phyloP scores from a whole-genome alignment of 2,113 vertebrate genomes.

The Cheilinus undulatus region DNA sequence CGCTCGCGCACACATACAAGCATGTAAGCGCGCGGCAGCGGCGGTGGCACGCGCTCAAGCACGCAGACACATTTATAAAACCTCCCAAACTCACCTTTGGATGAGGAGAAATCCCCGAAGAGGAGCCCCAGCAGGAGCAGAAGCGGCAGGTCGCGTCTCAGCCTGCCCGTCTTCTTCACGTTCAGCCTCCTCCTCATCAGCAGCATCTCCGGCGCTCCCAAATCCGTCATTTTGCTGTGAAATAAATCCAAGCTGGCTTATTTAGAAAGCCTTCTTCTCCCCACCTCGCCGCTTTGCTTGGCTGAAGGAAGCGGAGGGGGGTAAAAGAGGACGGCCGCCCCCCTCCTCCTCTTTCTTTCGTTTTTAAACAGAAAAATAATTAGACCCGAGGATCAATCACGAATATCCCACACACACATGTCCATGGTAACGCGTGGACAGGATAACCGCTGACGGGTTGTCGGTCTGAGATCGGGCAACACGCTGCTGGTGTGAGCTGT shows the following conservation, averaged over 20 bases:
- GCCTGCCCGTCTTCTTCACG: conserved; percentile 61
- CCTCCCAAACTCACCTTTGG: conserved; percentile 76
- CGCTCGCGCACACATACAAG: not conserved
- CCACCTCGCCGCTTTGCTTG: conserved; percentile 75
- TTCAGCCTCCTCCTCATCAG: conserved; percentile 58
- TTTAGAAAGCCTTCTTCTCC: conserved; percentile 64
- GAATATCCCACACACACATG: conserved; percentile 69
- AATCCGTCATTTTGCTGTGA: conserved; percentile 76
- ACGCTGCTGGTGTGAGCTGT: conserved; percentile 76
- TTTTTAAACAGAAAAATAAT: conserved; percentile 50
- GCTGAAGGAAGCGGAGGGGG: conserved; percentile 77
- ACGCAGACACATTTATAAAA: not conserved
- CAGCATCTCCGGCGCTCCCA: conserved; percentile 66
- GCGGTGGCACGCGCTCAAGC: not conserved
- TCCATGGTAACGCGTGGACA: conserved; percentile 71
- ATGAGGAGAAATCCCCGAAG: conserved; percentile 73
- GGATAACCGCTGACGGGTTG: conserved; percentile 66
- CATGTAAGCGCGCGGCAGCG: not conserved
- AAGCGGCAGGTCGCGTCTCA: conserved; percentile 74
- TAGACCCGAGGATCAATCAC: conserved; percentile 71
- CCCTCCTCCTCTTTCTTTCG: conserved; percentile 69
- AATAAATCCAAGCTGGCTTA: conserved; percentile 78
- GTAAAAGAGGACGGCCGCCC: conserved; percentile 70
- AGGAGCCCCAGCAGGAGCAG: conserved; percentile 77
- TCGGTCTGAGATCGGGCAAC: conserved; percentile 70